A percentile compares a stretch with the other conserved stretches of the same genome.
These are phyloP conservation scores for Pelodiscus sinensis DNA, from an alignment of 2,113 vertebrate species.

Conservation along the genomic window DNA sequence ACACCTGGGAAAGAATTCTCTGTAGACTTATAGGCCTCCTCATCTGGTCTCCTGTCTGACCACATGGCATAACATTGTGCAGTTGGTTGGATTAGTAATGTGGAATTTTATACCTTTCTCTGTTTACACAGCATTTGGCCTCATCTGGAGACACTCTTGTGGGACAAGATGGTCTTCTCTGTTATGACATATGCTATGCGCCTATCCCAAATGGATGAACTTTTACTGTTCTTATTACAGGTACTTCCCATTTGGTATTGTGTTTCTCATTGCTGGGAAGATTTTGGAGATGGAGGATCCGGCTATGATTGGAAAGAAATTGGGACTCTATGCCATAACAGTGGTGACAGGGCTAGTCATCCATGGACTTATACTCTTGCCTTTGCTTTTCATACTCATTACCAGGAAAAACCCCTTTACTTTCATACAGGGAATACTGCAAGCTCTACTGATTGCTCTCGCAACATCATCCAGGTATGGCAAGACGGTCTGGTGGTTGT, in stretches of 20 bases:
- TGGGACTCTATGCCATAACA: slow-evolving; percentile 88
- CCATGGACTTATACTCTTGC: slow-evolving; percentile 83
- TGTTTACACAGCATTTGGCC: neutral
- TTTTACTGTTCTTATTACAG: slow-evolving; percentile 57
- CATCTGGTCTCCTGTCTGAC: neutral
- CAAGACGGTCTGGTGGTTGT: neutral
- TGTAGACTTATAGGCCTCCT: neutral
- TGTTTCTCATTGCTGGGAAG: slow-evolving; percentile 90
- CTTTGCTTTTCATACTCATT: slow-evolving; percentile 83
- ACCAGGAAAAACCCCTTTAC: slow-evolving; percentile 87
- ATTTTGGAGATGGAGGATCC: slow-evolving; percentile 92
- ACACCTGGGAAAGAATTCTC: neutral
- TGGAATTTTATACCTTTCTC: neutral
- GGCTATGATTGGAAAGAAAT: slow-evolving; percentile 79
- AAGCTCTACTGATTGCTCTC: slow-evolving; percentile 90
- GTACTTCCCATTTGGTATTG: slow-evolving; percentile 92
- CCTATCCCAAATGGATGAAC: no score
- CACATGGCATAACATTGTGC: neutral
- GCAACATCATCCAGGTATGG: slow-evolving; percentile 90
- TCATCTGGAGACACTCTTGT: neutral
- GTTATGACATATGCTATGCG: neutral
- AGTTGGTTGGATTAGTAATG: neutral
- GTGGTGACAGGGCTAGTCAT: slow-evolving; percentile 85
- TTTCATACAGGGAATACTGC: slow-evolving; percentile 87
- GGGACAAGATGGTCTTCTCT: neutral